A percentile compares a stretch with the other conserved stretches of the same genome.
These are phyloP conservation scores for Ciona savignyi DNA, from an alignment of 23 tunicate species.

Conservation along the genomic window DNA sequence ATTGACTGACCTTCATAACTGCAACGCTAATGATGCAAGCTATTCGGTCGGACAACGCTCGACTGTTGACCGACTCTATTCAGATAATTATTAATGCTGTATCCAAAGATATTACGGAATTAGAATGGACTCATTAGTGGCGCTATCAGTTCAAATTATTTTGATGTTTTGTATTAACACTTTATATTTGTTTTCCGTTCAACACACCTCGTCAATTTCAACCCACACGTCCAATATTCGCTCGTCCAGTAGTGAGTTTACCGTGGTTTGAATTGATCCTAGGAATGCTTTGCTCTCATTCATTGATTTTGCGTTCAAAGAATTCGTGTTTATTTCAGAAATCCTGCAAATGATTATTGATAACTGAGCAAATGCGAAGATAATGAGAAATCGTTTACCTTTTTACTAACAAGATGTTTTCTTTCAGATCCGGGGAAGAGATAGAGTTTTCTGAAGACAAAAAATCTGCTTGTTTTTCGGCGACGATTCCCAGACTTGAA, in stretches of 20 bases:
- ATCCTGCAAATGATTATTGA: neutral
- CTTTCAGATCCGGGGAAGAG: neutral
- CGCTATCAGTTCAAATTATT: too few species aligned
- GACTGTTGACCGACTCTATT: too few species aligned
- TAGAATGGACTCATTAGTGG: too few species aligned
- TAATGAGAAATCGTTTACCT: neutral
- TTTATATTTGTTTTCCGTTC: too few species aligned
- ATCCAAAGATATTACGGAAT: too few species aligned
- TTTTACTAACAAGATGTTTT: neutral
- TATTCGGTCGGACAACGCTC: too few species aligned
- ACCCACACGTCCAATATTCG: constrained; percentile 16
- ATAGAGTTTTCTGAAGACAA: neutral
- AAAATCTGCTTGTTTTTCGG: constrained; percentile 12
- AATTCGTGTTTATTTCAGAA: neutral
- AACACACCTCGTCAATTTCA: constrained; percentile 29
- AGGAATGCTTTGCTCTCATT: constrained; percentile 7
- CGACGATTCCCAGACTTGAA: too few species aligned
- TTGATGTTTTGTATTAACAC: too few species aligned
- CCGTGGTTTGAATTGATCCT: constrained; percentile 12
- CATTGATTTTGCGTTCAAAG: neutral
- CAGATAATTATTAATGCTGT: too few species aligned
- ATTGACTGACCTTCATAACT: too few species aligned
- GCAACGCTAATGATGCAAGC: too few species aligned
- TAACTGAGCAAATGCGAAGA: neutral
- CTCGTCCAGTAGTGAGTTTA: constrained; percentile 24